A percentile compares a stretch with the other conserved stretches of the same genome.
These are phyloP conservation scores for Suillia variegata DNA, from an alignment of 2,888 invertebrate species.

Conservation along the genomic window DNA sequence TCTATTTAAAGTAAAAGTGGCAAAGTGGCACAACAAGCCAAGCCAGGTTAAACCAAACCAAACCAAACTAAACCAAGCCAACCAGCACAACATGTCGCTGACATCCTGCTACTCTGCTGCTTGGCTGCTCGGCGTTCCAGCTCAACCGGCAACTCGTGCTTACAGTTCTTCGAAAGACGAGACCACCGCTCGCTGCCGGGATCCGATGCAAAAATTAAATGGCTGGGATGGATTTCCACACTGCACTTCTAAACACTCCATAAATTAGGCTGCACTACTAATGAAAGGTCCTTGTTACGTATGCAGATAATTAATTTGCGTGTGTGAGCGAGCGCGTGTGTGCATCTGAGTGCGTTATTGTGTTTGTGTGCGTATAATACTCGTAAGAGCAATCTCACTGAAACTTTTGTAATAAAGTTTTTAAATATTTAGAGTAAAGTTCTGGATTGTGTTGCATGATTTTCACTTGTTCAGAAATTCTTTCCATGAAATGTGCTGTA, in stretches of 20 bases:
- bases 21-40: not conserved
- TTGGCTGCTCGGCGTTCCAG: not conserved
- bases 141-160: not conserved
- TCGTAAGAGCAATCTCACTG: no score
- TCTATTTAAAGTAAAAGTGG: conserved; percentile 1
- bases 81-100: not conserved
- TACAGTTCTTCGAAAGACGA: no score
- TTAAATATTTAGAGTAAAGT: no score
- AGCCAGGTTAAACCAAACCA: no score
- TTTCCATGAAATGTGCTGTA: no score
- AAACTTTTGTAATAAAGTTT: no score
- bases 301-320: conserved; percentile 5
- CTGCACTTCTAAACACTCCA: not conserved
- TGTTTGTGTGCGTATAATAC: no score
- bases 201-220: not conserved
- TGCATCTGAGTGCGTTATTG: not conserved
- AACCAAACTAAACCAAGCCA: no score
- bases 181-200: not conserved
- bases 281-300: conserved; percentile 1
- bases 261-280: conserved; percentile 5
- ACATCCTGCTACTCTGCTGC: not conserved
- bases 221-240: conserved; percentile 3
- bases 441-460: no score
- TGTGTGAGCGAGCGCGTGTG: not conserved
- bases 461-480: no score